phyloP scores from a whole-genome alignment of 30 jellyfish, hydroid and myxozoan species.

The Morbakka virulenta region DNA sequence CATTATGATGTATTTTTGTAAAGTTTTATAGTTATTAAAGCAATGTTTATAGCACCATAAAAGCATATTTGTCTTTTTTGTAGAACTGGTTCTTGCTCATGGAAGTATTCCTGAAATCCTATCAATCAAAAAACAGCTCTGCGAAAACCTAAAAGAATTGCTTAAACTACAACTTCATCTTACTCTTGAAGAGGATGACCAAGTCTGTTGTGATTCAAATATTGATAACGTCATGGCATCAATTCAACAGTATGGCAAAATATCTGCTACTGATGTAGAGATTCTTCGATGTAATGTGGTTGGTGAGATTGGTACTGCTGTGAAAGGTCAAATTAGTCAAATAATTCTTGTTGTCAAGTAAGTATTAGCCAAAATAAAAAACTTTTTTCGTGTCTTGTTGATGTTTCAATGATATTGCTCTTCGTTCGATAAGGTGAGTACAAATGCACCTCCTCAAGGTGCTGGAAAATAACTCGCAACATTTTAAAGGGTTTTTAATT shows the following conservation, averaged over 20 bases:
- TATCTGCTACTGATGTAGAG: slow-evolving; percentile 69
- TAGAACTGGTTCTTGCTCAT: slow-evolving; percentile 69
- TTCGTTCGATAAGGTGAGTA: too few relatives aligned
- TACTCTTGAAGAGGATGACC: slow-evolving; percentile 89
- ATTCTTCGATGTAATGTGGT: slow-evolving; percentile 61
- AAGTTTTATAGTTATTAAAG: too few relatives aligned
- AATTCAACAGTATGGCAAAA: slow-evolving; percentile 71
- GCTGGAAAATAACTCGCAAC: too few relatives aligned
- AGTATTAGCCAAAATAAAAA: too few relatives aligned
- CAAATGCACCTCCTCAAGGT: too few relatives aligned
- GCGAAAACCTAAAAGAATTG: slow-evolving; percentile 68
- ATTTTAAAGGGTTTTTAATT: too few relatives aligned
- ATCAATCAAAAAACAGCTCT: slow-evolving; percentile 65
- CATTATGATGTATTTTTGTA: too few relatives aligned
- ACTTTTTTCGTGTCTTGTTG: too few relatives aligned
- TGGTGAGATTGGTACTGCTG: slow-evolving; percentile 52
- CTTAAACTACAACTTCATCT: slow-evolving; percentile 60
- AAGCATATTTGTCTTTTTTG: too few relatives aligned
- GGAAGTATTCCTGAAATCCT: slow-evolving; percentile 89
- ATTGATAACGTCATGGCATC: slow-evolving; percentile 66
- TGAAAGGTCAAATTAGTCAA: slow-evolving; percentile 72
- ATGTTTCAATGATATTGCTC: too few relatives aligned
- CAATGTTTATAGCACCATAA: too few relatives aligned
- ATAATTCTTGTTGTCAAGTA: slow-evolving; percentile 69
- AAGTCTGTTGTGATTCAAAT: slow-evolving; percentile 75